Evolutionary conservation across 2,888 invertebrate species (phyloP), one percentile per base, ranked within the genome.

Genomic region (Eulithis testata): DNA sequence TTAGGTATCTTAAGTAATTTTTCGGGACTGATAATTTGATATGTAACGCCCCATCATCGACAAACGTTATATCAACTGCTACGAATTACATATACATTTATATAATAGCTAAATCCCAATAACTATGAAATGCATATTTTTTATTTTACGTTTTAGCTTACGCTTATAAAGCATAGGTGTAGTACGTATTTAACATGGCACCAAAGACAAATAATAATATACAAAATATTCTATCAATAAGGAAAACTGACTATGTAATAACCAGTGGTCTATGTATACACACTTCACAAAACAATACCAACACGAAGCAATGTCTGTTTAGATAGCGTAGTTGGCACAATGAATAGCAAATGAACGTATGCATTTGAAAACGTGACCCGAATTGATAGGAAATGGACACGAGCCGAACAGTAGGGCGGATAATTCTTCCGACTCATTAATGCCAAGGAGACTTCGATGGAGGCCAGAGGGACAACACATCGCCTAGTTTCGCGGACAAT

Each of bases 321-420:
- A 56, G 31, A 66, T 31, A 64, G 54, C 53, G 66, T 58, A 60
- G 45, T 47, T 63, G 56, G 52, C 53, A 68, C 70, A 31, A 75
- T 78, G 77, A 76, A 81, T 80, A 58, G 52, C 55, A 60, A 81
- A 77, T 79, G 75, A 65, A 74, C 69, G 60, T 70, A 63, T 74
- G 76, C 77, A 78, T 66, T 71, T 70, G 74, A 74, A 77, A 80
- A 84, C 81, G 81, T 85, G 87, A 84, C 80, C 79, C 72, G 77
- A 84, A 85, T 88, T 78, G 72, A 85, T 78, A 80, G 84, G 84
- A 83, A 82, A 84, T 79, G 67, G 70, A 73, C 76, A 62, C 62
- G 37, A 56, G 54, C 51, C 36, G 14, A 27, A 60, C 60, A 27
- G 49, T 27, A 9, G n/a, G 55, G 50, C 59, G 55, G 43, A 68